Percentiles rank a stretch among this genome's conserved stretches.
phyloP scores from a whole-genome alignment of 2,113 vertebrate genomes.

The Otus sunia region DNA sequence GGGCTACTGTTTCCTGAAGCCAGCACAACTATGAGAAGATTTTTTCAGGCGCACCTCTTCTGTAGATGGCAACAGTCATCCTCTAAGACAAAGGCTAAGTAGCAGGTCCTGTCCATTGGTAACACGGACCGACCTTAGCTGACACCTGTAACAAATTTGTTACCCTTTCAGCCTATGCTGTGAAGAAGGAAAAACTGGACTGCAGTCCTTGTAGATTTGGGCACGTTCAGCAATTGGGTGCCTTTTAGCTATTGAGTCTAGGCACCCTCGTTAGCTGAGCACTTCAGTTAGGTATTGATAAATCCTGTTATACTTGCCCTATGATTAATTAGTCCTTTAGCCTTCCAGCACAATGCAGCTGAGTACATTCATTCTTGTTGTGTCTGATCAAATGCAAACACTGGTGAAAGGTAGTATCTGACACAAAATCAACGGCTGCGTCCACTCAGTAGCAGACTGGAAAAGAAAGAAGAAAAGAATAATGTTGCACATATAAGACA shows the following conservation, averaged over 20 bases:
- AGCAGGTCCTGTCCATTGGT: background rate
- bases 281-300: background rate
- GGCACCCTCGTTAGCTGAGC: background rate
- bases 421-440: constrained; percentile 33
- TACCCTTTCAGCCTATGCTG: background rate
- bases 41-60: background rate
- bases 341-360: background rate
- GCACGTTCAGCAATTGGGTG: background rate
- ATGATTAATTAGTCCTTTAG: background rate
- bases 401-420: background rate
- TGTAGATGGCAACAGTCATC: background rate
- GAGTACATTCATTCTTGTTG: background rate
- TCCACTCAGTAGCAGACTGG: background rate
- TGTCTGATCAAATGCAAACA: background rate
- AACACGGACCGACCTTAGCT: background rate
- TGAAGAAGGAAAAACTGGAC: background rate
- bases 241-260: background rate
- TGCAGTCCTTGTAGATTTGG: background rate
- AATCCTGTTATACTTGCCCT: background rate
- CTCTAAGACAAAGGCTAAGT: background rate
- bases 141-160: background rate
- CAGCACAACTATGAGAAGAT: background rate
- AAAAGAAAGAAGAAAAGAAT: background rate
- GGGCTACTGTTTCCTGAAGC: background rate
- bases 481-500: background rate